These are phyloP conservation scores for Sinosuthora webbiana DNA, from an alignment of 2,113 vertebrate species.

Conservation along the genomic window DNA sequence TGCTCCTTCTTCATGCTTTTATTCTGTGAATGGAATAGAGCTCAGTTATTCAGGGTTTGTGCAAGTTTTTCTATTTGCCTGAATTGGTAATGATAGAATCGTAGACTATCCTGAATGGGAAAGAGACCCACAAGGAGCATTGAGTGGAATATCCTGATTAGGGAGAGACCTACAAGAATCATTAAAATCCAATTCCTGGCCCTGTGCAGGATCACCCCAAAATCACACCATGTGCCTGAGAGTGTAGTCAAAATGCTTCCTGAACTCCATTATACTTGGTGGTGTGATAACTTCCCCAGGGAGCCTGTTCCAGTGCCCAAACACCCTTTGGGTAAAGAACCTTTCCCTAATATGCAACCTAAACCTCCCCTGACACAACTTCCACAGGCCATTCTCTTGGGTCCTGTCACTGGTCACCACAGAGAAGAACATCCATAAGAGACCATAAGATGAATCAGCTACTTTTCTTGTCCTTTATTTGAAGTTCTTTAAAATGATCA, in stretches of 20 bases:
- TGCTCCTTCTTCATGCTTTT: not conserved
- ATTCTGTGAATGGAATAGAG: not conserved
- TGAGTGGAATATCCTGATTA: not conserved
- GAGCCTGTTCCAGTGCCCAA: not conserved
- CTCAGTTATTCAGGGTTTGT: not conserved
- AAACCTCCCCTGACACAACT: not conserved
- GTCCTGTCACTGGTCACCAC: not conserved
- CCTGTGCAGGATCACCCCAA: not conserved
- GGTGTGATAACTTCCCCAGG: not conserved
- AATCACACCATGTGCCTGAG: not conserved
- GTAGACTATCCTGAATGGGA: not conserved
- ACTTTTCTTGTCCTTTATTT: not conserved
- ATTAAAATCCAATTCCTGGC: not conserved
- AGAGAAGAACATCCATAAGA: not conserved
- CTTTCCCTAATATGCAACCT: not conserved
- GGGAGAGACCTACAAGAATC: not conserved
- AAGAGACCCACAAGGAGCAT: not conserved
- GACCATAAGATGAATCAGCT: not conserved
- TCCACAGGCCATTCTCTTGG: not conserved
- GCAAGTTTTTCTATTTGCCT: not conserved
- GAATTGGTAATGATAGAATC: not conserved
- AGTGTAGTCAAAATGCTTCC: not conserved
- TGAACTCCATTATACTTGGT: not conserved
- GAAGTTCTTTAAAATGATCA: not conserved
- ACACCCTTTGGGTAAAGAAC: not conserved